Percentiles rank a stretch among this genome's conserved stretches.
Evolutionary conservation across 2,113 vertebrate species (phyloP).

Genomic region (Agelaius tricolor): DNA sequence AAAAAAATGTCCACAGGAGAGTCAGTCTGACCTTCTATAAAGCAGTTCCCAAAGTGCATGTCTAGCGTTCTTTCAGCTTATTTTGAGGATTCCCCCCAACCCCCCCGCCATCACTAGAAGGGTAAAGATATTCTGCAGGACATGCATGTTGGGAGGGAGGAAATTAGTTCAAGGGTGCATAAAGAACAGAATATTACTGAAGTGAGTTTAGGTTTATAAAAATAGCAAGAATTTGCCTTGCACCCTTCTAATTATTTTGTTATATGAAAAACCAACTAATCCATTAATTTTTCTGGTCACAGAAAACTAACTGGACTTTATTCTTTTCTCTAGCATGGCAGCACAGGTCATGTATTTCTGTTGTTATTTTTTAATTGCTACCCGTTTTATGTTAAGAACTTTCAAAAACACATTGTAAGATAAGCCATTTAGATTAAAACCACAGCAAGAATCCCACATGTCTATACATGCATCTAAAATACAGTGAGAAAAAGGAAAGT

Average conservation of each 20-base stretch:
- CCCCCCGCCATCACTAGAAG: not conserved
- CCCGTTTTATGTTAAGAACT: not conserved
- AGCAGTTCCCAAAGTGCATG: not conserved
- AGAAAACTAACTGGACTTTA: not conserved
- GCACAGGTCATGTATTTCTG: not conserved
- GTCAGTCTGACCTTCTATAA: not conserved
- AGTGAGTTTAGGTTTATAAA: not conserved
- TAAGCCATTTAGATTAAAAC: constrained; percentile 9
- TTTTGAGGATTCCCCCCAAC: not conserved
- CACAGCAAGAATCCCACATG: not conserved
- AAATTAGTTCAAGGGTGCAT: not conserved
- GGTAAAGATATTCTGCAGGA: not conserved
- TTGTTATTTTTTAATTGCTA: not conserved
- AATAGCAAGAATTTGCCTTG: not conserved
- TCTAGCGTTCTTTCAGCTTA: not conserved
- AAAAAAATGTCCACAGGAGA: not conserved
- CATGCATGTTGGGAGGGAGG: not conserved
- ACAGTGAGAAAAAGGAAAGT: constrained; percentile 29
- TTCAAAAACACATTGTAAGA: not conserved
- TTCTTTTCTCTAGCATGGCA: not conserved
- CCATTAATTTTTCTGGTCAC: not conserved
- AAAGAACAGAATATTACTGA: constrained; percentile 4
- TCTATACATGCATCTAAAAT: not conserved
- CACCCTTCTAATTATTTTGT: constrained; percentile 29
- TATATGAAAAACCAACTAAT: not conserved